These are phyloP conservation scores for Rhynchopsitta pachyrhyncha DNA, from an alignment of 2,113 vertebrate species.

Conservation along the genomic window DNA sequence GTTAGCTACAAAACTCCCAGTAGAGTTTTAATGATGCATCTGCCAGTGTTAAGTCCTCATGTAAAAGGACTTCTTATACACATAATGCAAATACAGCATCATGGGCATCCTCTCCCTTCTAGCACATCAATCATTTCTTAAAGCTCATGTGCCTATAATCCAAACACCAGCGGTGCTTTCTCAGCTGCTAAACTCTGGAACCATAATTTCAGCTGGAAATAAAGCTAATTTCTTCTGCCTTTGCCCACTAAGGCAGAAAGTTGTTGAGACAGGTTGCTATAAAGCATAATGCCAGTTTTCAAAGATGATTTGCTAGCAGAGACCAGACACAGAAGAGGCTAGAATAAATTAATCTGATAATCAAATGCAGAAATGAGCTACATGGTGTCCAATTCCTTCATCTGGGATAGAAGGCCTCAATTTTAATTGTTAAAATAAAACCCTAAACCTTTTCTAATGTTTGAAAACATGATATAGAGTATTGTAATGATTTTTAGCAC, in stretches of 20 bases:
- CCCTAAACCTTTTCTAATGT: neutral
- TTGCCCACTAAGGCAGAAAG: neutral
- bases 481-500: neutral
- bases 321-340: neutral
- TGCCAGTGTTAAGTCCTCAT: neutral
- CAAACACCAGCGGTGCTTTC: neutral
- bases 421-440: neutral
- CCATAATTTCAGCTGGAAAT: neutral
- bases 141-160: neutral
- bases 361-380: neutral
- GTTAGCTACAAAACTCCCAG: neutral
- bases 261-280: neutral
- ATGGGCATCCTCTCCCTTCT: neutral
- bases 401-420: neutral
- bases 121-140: neutral
- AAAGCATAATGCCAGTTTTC: neutral
- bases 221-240: neutral
- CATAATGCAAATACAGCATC: neutral
- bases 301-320: neutral
- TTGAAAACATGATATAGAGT: neutral
- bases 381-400: accelerated
- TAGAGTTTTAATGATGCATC: neutral
- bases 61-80: neutral
- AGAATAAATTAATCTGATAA: neutral
- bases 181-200: neutral